These are phyloP conservation scores for Epinotia bilunana DNA, from an alignment of 2,888 invertebrate genomes.

Conservation along the genomic window DNA sequence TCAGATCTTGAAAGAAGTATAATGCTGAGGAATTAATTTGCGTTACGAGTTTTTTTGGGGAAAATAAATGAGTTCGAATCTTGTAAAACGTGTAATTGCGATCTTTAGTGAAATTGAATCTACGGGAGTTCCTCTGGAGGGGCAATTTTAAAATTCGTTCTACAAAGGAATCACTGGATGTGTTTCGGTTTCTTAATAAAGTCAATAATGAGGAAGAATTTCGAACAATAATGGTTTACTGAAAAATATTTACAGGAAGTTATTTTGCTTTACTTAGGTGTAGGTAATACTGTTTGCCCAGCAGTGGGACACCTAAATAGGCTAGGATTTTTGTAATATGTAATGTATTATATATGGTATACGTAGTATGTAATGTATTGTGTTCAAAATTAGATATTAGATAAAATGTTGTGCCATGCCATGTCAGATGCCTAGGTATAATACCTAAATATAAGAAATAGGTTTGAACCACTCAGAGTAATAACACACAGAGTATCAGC, in stretches of 20 bases:
- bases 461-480: too few relatives aligned
- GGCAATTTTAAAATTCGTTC: conserved; percentile 59
- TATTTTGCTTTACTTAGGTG: not conserved
- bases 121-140: conserved; percentile 60
- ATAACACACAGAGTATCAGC: too few relatives aligned
- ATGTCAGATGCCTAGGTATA: not conserved
- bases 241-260: not conserved
- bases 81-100: conserved; percentile 75
- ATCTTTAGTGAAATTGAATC: conserved; percentile 74
- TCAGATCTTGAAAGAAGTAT: conserved; percentile 80
- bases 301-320: too few relatives aligned
- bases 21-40: conserved; percentile 81
- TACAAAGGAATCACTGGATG: conserved; percentile 45
- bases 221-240: not conserved
- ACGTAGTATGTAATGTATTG: too few relatives aligned
- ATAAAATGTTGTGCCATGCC: not conserved
- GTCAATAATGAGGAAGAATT: conserved; percentile 22
- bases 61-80: conserved; percentile 78
- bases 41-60: conserved; percentile 72
- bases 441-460: not conserved
- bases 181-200: conserved; percentile 22
- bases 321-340: not conserved
- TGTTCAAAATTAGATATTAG: not conserved
- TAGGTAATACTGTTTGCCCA: not conserved
- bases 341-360: too few relatives aligned